Evolutionary conservation across 2,113 vertebrate species (phyloP).

Genomic region (Planiliza haematocheilus): DNA sequence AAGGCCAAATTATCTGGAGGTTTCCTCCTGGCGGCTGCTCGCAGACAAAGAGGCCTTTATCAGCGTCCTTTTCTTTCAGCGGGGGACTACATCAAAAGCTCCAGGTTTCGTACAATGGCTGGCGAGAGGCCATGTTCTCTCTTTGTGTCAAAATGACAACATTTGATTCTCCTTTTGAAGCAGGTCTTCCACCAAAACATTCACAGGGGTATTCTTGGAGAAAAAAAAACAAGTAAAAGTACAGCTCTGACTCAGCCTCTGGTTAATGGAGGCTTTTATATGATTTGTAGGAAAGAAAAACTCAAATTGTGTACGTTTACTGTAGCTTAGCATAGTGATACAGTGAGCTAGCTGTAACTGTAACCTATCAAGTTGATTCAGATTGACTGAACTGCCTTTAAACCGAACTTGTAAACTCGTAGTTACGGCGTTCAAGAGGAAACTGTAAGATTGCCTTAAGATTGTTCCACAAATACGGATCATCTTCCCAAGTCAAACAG

Average conservation of each 20-base stretch:
- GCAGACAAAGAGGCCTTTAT: slow-evolving; percentile 64
- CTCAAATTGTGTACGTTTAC: too few species aligned
- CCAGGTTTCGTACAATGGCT: slow-evolving; percentile 23
- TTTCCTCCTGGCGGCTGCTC: slow-evolving; percentile 29
- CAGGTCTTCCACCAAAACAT: slow-evolving; percentile 18
- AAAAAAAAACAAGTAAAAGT: slow-evolving; percentile 1
- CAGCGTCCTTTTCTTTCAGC: slow-evolving; percentile 50
- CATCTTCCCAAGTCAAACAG: too few species aligned
- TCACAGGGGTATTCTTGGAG: background rate
- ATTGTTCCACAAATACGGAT: too few species aligned
- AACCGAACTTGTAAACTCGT: too few species aligned
- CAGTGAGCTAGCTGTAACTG: too few species aligned
- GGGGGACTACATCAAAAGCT: slow-evolving; percentile 46
- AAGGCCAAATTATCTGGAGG: slow-evolving; percentile 48
- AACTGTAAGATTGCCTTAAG: too few species aligned
- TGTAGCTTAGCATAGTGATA: too few species aligned
- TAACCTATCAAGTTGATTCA: too few species aligned
- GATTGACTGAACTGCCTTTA: too few species aligned
- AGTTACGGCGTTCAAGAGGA: too few species aligned
- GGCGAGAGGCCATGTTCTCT: slow-evolving; percentile 19
- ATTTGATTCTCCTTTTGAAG: slow-evolving; percentile 25
- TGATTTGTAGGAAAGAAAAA: too few species aligned
- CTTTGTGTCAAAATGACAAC: slow-evolving; percentile 22
- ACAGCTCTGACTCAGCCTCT: background rate
- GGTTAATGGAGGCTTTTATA: background rate